These are phyloP conservation scores for Panopea generosa DNA, from an alignment of 2,888 invertebrate species.

Conservation along the genomic window DNA sequence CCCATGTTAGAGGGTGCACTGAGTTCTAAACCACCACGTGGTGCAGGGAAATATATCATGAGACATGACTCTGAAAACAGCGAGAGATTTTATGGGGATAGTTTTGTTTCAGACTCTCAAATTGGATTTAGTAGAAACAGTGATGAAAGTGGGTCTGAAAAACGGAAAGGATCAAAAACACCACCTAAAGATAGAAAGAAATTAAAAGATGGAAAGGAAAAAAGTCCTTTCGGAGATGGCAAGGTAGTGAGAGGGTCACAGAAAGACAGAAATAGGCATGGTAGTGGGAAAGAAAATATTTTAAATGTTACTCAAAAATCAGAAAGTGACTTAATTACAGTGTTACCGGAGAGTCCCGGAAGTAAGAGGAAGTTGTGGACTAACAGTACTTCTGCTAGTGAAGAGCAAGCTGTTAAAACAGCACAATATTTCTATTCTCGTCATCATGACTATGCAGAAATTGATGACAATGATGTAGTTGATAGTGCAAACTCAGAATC, in stretches of 20 bases:
- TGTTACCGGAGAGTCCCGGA: constrained; percentile 70
- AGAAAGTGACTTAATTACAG: constrained; percentile 53
- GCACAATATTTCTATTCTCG: constrained; percentile 70
- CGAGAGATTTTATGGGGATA: constrained; percentile 45
- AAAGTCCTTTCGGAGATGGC: constrained; percentile 28
- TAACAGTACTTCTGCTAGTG: constrained; percentile 51
- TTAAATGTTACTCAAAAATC: constrained; percentile 23
- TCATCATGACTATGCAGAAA: constrained; percentile 80
- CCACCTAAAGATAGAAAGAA: constrained; percentile 71
- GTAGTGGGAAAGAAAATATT: constrained; percentile 55
- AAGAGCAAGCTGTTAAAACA: constrained; percentile 33
- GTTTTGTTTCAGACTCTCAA: constrained; percentile 31
- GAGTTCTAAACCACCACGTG: constrained; percentile 48
- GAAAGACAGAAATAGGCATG: constrained; percentile 37
- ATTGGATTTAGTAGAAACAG: constrained; percentile 38
- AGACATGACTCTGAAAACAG: constrained; percentile 42
- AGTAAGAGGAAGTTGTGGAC: constrained; percentile 66
- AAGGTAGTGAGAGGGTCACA: constrained; percentile 21
- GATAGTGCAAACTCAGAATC: constrained; percentile 24
- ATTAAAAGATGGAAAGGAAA: constrained; percentile 61
- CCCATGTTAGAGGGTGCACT: constrained; percentile 61
- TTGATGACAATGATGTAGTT: constrained; percentile 71
- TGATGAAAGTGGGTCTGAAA: constrained; percentile 68
- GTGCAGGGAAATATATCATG: constrained; percentile 27
- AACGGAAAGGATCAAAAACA: constrained; percentile 68